Evolutionary conservation across 1,140 invertebrate genomes (phyloP).

Genomic region (Vollenhovia emeryi): DNA sequence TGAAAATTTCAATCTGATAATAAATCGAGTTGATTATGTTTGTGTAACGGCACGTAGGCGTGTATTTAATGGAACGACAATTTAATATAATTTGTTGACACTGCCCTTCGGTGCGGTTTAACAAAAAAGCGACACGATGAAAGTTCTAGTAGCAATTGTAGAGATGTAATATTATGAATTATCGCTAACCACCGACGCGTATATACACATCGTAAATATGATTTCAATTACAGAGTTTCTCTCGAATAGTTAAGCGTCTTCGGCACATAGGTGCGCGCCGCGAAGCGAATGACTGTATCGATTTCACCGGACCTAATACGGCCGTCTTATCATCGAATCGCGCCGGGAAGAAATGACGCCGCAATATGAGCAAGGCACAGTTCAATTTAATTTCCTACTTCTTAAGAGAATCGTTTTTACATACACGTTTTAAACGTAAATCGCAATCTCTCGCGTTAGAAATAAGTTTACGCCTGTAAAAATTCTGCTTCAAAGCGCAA

Average conservation of each 20-base stretch:
- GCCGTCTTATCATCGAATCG: conserved; percentile 18
- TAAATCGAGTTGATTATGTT: background rate
- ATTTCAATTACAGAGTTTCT: conserved; percentile 56
- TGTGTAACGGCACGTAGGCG: background rate
- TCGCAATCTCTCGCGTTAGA: background rate
- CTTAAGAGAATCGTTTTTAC: background rate
- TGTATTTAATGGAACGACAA: conserved; percentile 1
- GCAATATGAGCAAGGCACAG: background rate
- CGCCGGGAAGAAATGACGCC: conserved; percentile 35
- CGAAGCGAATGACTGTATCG: conserved; percentile 47
- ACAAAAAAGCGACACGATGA: background rate
- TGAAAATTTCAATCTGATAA: conserved; percentile 1
- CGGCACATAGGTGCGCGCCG: background rate
- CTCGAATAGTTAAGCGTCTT: conserved; percentile 9
- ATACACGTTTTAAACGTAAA: background rate
- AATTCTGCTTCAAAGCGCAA: background rate
- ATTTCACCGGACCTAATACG: conserved; percentile 37
- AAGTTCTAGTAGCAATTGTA: conserved; percentile 23
- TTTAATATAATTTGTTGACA: conserved; percentile 39
- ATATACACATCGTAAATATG: conserved; percentile 3
- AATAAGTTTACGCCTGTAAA: background rate
- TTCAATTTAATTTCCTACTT: conserved; percentile 9
- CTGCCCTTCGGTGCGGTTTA: background rate
- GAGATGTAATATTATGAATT: conserved; percentile 39
- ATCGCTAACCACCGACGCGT: conserved; percentile 2